These are phyloP conservation scores for Litocranius walleri DNA, from an alignment of 2,113 vertebrate genomes.

Conservation along the genomic window DNA sequence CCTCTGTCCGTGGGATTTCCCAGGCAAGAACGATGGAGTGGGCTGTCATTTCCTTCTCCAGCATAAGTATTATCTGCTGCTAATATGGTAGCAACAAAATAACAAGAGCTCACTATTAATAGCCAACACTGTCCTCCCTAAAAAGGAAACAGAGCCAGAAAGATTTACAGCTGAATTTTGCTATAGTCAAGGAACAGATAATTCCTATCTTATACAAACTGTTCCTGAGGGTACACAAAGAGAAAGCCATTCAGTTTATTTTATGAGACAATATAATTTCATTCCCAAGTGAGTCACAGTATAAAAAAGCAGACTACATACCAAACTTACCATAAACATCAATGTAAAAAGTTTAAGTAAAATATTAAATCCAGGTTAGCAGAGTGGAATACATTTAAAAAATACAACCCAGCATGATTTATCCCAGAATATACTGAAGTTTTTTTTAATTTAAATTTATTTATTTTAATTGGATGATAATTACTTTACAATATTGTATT, in stretches of 20 bases:
- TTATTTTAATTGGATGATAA: no score
- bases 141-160: constrained; percentile 1
- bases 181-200: background rate
- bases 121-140: background rate
- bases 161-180: background rate
- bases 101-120: background rate
- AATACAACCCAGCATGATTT: background rate
- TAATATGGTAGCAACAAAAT: background rate
- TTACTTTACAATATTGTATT: no score
- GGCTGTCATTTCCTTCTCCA: background rate
- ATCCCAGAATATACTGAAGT: background rate
- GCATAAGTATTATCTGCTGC: background rate
- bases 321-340: background rate
- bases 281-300: background rate
- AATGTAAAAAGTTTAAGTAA: background rate
- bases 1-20: background rate
- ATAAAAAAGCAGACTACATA: background rate
- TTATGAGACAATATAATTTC: constrained; percentile 43
- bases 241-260: background rate
- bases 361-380: background rate
- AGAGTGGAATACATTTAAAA: background rate
- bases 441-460: background rate
- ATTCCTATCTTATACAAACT: background rate
- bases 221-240: constrained; percentile 18
- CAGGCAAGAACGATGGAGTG: background rate